Conservation (phyloP, 2,888 invertebrate species). For the Sympetrum striolatum region DNA sequence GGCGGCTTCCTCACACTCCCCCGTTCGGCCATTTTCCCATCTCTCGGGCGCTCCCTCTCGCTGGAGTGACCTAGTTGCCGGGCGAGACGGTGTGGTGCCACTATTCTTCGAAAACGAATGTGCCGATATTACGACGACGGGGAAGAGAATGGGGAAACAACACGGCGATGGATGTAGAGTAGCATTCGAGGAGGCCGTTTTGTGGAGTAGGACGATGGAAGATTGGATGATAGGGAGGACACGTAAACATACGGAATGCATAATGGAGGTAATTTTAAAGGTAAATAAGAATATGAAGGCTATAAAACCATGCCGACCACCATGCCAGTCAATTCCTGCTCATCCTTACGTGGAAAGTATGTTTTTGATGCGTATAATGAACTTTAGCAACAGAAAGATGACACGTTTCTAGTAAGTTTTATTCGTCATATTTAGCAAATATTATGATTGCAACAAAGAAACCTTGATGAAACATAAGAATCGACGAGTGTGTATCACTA, state of each 20-base stretch:
- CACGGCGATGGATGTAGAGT: neutral
- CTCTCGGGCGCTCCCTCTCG: neutral
- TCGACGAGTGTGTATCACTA: no score
- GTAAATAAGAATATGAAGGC: no score
- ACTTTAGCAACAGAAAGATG: no score
- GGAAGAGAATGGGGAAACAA: neutral
- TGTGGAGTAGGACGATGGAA: neutral
- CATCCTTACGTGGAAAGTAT: no score
- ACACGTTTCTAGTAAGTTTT: no score
- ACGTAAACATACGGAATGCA: neutral
- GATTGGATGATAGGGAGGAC: neutral
- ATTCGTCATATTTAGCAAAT: no score
- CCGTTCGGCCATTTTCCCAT: conserved; percentile 17
- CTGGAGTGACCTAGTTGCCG: conserved; percentile 35
- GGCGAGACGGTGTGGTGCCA: conserved; percentile 26
- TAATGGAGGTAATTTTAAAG: neutral
- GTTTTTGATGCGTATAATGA: no score
- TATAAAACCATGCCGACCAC: no score
- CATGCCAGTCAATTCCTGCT: no score
- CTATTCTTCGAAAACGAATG: conserved; percentile 30
- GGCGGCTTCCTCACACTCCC: neutral
- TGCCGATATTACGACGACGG: conserved; percentile 3
- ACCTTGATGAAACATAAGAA: no score
- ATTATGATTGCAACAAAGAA: no score
- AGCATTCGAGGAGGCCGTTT: neutral